Percentiles rank a stretch among this genome's conserved stretches.
Evolutionary conservation across 23 tunicate species (phyloP).

Genomic region (Oikopleura vanhoeffeni): DNA sequence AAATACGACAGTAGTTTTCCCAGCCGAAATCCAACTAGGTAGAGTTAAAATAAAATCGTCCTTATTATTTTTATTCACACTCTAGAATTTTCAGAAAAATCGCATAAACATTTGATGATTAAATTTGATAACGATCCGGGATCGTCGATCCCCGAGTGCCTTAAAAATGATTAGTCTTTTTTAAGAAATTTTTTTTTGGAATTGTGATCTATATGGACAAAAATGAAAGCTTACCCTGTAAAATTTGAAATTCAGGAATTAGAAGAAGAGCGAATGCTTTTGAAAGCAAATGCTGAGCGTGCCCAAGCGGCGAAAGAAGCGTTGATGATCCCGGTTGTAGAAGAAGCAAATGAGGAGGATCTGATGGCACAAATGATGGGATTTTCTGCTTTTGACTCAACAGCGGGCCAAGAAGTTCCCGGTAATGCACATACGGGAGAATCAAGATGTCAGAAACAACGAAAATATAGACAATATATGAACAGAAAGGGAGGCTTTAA

Average conservation of each 20-base stretch:
- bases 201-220: too few species aligned
- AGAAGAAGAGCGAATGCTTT: neutral
- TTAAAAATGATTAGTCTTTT: too few species aligned
- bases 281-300: neutral
- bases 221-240: too few species aligned
- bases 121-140: too few species aligned
- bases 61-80: too few species aligned
- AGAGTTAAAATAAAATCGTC: too few species aligned
- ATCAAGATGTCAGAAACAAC: neutral
- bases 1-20: too few species aligned
- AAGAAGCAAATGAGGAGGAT: neutral
- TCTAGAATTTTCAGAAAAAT: too few species aligned
- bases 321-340: neutral
- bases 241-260: neutral
- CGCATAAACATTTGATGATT: too few species aligned
- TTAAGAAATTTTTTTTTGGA: too few species aligned
- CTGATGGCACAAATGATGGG: slow-evolving; percentile 11
- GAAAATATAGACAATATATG: slow-evolving; percentile 56
- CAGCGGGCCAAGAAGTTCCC: neutral
- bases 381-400: neutral
- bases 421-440: neutral
- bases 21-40: too few species aligned
- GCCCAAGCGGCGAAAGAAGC: neutral
- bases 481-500: slow-evolving; percentile 76
- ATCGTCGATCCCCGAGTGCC: too few species aligned